phyloP scores from a whole-genome alignment of 92 coral and sea anemone genomes.

The Actinostola sp. region DNA sequence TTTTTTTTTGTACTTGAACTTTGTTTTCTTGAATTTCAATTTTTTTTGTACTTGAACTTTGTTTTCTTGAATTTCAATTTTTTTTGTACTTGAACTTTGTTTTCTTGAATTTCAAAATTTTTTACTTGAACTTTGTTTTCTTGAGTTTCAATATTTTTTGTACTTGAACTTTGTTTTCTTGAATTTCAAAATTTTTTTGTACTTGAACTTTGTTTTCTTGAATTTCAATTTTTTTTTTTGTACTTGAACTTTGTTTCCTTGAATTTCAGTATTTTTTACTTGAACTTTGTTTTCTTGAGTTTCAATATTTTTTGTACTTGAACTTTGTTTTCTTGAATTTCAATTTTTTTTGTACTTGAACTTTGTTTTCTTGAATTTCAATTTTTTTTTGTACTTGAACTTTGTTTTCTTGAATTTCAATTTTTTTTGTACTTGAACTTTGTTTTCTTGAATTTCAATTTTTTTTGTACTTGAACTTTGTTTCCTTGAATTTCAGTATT shows the following conservation, averaged over 20 bases:
- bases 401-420: not conserved
- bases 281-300: not conserved
- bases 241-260: not conserved
- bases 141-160: no score
- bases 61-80: no score
- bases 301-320: not conserved
- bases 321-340: not conserved
- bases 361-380: slow-evolving; percentile 3
- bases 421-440: not conserved
- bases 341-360: no score
- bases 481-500: not conserved
- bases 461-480: not conserved
- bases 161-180: no score
- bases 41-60: not conserved
- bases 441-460: not conserved
- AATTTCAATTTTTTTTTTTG: not conserved
- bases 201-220: not conserved
- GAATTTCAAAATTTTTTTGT: no score
- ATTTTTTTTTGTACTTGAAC: slow-evolving; percentile 5
- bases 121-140: no score
- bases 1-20: not conserved
- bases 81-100: no score
- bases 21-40: not conserved
- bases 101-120: no score
- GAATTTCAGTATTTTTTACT: not conserved